Base-by-base conservation (phyloP, 2,797 vertebrate species). In the Pteronotus mesoamericanus region DNA sequence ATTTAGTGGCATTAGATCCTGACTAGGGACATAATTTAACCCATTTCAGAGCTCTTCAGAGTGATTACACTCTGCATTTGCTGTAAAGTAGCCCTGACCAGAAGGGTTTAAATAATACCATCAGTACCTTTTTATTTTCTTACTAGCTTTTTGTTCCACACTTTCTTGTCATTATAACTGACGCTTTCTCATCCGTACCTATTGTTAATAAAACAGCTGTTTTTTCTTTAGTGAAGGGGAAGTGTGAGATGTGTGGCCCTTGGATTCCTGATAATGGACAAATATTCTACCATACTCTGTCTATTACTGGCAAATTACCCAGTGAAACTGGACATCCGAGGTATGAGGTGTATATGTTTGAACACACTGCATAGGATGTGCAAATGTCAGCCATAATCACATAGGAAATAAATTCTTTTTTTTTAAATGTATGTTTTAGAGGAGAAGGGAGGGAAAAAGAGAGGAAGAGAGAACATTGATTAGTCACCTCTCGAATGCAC, bases 211-310 rank as follows among this genome's bases (percentile, higher is more conserved):
- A 97, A 82, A 88, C 59, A 88, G 93, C 11, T 66, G 44, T 69
- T 97, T 88, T 97, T 8, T 97, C 97, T 95, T 91, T 97, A 0
- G 44, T 96, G 48, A 97, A 98, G 97, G 97, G 95, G 0, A 98
- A 98, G 93, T 98, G 99, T 95, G 98, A 98, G 94, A 99, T 99
- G 96, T 99, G 99, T 98, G 99, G 99, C 6, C 99, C 99, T 0
- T 99, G 99, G 99, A 99, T 99, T 69, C 99, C 99, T 12, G 99
- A 99, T 12, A 99, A 99, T 22, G 99, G 99, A 2, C 98, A 98
- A 74, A 99, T 99, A 97, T 99, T 99, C 98, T 99, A 99, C 55
- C 99, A 99, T 94, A 99, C 98, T 72, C 97, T 99, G 89, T 99
- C 99, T 24, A 98, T 98, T 16, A 98, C 99, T 5, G 99, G 99